These are phyloP conservation scores for Dolomedes plantarius DNA, from an alignment of 2,888 invertebrate genomes.

Conservation along the genomic window DNA sequence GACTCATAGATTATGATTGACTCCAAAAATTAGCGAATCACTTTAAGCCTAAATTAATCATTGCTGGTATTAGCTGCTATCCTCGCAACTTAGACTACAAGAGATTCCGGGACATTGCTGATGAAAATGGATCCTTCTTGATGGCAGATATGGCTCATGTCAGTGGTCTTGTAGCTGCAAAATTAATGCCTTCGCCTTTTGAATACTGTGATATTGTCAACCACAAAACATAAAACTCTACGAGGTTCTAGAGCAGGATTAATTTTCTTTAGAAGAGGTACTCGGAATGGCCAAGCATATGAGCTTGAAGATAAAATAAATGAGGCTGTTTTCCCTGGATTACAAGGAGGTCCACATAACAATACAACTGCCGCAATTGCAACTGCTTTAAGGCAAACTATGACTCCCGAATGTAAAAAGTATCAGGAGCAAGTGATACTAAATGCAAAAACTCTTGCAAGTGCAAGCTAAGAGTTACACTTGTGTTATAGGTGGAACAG, in stretches of 20 bases:
- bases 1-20: too few relatives aligned
- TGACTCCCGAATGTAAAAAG: slow-evolving; percentile 81
- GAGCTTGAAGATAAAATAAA: slow-evolving; percentile 80
- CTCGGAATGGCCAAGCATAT: too few relatives aligned
- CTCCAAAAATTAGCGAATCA: slow-evolving; percentile 79
- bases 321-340: slow-evolving; percentile 81
- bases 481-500: slow-evolving; percentile 92
- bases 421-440: slow-evolving; percentile 91
- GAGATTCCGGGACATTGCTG: too few relatives aligned
- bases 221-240: slow-evolving; percentile 82
- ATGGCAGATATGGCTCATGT: too few relatives aligned
- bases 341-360: slow-evolving; percentile 82
- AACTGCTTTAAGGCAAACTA: slow-evolving; percentile 73
- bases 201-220: slow-evolving; percentile 82
- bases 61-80: slow-evolving; percentile 80
- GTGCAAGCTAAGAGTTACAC: slow-evolving; percentile 85
- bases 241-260: slow-evolving; percentile 80
- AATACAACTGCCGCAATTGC: slow-evolving; percentile 78
- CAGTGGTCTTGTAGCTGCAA: too few relatives aligned
- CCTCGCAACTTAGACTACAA: too few relatives aligned
- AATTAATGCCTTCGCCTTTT: too few relatives aligned
- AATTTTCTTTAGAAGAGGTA: slow-evolving; percentile 80
- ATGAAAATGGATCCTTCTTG: too few relatives aligned
- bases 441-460: slow-evolving; percentile 87
- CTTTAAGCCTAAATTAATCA: slow-evolving; percentile 80